A percentile compares a stretch with the other conserved stretches of the same genome.
These are phyloP conservation scores for Thaleichthys pacificus DNA, from an alignment of 2,797 vertebrate genomes.

Conservation along the genomic window DNA sequence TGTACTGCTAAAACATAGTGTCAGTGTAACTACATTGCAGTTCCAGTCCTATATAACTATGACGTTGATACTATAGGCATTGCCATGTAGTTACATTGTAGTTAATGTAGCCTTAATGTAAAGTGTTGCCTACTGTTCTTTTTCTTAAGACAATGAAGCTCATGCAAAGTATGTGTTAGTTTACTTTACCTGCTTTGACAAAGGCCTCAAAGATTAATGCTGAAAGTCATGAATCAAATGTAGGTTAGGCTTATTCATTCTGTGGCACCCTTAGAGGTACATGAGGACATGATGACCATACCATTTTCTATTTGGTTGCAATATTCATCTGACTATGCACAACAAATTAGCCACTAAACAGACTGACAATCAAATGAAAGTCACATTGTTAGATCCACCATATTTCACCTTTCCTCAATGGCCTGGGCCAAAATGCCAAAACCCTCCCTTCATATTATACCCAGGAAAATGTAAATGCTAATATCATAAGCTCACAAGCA, in stretches of 20 bases:
- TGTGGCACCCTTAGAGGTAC: not conserved
- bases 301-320: not conserved
- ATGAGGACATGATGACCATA: not conserved
- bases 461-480: slow-evolving; percentile 82
- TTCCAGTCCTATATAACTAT: too few relatives aligned
- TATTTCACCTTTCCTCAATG: slow-evolving; percentile 54
- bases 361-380: slow-evolving; percentile 19
- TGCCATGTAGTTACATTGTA: too few relatives aligned
- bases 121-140: too few relatives aligned
- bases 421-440: slow-evolving; percentile 71
- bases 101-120: too few relatives aligned
- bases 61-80: too few relatives aligned
- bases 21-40: too few relatives aligned
- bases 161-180: too few relatives aligned
- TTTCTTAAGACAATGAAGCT: too few relatives aligned
- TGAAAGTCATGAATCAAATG: too few relatives aligned
- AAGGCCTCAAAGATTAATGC: too few relatives aligned
- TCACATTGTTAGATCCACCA: slow-evolving; percentile 13
- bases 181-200: not conserved
- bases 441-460: slow-evolving; percentile 78
- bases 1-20: too few relatives aligned
- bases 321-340: not conserved
- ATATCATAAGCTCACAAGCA: slow-evolving; percentile 85
- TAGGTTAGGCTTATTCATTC: too few relatives aligned
- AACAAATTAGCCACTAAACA: not conserved